Evolutionary conservation across 2,113 vertebrate species (phyloP).

Genomic region (Misgurnus mizolepis): DNA sequence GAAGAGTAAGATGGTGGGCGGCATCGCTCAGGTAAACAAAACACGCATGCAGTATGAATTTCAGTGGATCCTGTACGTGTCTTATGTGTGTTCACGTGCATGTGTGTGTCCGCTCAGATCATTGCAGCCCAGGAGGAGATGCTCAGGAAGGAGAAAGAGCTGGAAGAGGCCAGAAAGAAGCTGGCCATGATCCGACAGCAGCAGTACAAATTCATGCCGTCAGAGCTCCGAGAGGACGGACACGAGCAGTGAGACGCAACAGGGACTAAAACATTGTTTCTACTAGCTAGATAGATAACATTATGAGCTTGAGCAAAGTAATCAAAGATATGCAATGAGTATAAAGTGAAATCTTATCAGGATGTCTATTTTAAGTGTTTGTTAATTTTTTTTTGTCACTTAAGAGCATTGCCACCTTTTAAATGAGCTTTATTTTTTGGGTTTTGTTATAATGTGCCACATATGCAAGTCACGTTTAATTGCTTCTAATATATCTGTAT

Average conservation of each 20-base stretch:
- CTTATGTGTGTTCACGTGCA: too few relatives aligned
- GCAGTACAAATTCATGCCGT: slow-evolving; percentile 97
- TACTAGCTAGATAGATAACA: slow-evolving; percentile 30
- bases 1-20: slow-evolving; percentile 96
- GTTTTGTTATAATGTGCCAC: slow-evolving; percentile 35
- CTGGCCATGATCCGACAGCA: slow-evolving; percentile 95
- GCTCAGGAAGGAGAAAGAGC: slow-evolving; percentile 93
- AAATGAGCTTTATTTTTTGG: slow-evolving; percentile 25
- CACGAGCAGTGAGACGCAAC: slow-evolving; percentile 71
- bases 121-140: slow-evolving; percentile 98
- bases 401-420: slow-evolving; percentile 47
- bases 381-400: slow-evolving; percentile 55
- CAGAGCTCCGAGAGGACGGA: slow-evolving; percentile 89
- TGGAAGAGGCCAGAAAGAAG: slow-evolving; percentile 92
- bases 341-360: slow-evolving; percentile 55
- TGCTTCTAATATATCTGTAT: not conserved
- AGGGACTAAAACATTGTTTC: not conserved
- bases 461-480: not conserved
- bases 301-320: slow-evolving; percentile 45
- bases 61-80: too few relatives aligned
- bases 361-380: slow-evolving; percentile 57
- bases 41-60: too few relatives aligned
- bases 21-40: slow-evolving; percentile 92
- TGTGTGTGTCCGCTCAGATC: slow-evolving; percentile 76
- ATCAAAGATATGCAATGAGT: slow-evolving; percentile 53